Base-by-base conservation (phyloP, 2,113 vertebrate species). In the Stomatorhinus ivindoensis region DNA sequence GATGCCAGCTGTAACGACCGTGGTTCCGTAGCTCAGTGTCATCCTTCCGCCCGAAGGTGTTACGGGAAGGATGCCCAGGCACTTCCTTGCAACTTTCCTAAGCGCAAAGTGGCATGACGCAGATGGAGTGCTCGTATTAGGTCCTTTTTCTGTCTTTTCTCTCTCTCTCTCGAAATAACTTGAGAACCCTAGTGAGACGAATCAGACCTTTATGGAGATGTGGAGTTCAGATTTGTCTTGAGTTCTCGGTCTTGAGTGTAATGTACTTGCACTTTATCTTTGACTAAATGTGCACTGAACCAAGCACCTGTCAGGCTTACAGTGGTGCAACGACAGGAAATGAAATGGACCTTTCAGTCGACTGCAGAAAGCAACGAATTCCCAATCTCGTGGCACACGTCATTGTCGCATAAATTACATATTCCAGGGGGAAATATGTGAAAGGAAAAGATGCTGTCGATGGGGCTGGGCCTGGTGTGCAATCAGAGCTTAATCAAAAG, bases 1-100 rank as follows among this genome's bases (percentile, higher is more conserved):
- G n/a, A 95, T 90, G 13, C 95, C 96, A 50, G 96, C 95, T 39
- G 91, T 11, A 17, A 96, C 90, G 53, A 96, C 93, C 85, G 95
- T 94, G 19, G 88, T 1, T n/a, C 95, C 94, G 92, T 95, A 95
- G 90, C 90, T 93, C 95, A 95, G 95, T 92, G 89, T 92, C 2
- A 24, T 92, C 19, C n/a, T 87, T 82, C 53, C 35, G 2, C 4
- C 1, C n/a, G 2, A 10, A 76, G 0, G 10, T 92, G 89, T 91
- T 11, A 15, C 21, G 2, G 51, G 21, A 73, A 8, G 48, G 47
- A 31, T 46, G 8, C 65, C 17, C 24, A 21, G 44, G 3, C 17
- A 46, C 17, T 84, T 84, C 21, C 15, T 7, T 8, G 42, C 7
- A 84, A 46, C 39, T 44, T 65, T 31, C 17, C 76, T 82, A 39